Conservation (phyloP, 1,140 invertebrate genomes). For the Reticulitermes speratus region DNA sequence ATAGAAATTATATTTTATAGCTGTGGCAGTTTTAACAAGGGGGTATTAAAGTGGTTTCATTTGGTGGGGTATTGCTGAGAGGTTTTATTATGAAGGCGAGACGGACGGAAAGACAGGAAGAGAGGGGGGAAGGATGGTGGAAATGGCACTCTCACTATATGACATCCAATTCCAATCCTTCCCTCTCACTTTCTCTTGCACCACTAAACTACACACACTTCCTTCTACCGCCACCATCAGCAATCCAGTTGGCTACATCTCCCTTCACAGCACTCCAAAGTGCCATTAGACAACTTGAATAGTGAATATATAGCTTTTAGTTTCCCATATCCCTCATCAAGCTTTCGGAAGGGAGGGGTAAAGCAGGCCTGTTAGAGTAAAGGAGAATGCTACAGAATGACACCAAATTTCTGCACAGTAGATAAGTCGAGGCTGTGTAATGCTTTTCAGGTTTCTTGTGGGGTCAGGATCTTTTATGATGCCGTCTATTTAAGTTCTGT, state of each 20-base stretch:
- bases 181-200: not conserved
- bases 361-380: not conserved
- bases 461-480: not conserved
- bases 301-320: constrained; percentile 30
- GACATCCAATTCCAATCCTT: constrained; percentile 25
- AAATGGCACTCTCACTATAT: constrained; percentile 18
- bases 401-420: not conserved
- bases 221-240: not conserved
- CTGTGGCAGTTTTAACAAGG: constrained; percentile 24
- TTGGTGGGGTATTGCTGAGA: constrained; percentile 25
- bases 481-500: not conserved
- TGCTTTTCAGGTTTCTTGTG: not conserved
- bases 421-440: not conserved
- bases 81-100: constrained; percentile 27
- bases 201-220: not conserved
- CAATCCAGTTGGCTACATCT: constrained; percentile 24
- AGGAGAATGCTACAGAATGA: not conserved
- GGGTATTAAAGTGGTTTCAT: constrained; percentile 29
- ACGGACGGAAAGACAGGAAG: not conserved
- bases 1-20: constrained; percentile 27
- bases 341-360: not conserved
- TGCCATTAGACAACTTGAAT: constrained; percentile 29
- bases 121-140: not conserved
- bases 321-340: constrained; percentile 29
- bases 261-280: constrained; percentile 26